Percentiles rank a stretch among this genome's conserved stretches.
Conservation (phyloP, 2,113 vertebrate species). For the Machaerirhynchus nigripectus region DNA sequence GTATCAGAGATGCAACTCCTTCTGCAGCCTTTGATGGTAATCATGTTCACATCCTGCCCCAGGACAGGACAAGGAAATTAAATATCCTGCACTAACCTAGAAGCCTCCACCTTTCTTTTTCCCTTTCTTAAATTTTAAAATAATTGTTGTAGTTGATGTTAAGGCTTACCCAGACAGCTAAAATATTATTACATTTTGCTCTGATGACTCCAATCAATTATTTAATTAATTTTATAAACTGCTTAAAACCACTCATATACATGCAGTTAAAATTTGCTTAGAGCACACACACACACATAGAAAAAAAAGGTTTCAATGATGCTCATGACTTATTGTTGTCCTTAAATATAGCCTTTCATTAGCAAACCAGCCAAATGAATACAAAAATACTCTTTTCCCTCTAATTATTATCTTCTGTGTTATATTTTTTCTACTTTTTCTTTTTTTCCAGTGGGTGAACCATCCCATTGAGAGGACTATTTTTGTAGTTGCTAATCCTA, state of each 20-base stretch:
- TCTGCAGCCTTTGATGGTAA: not conserved
- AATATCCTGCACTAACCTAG: not conserved
- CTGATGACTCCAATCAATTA: not conserved
- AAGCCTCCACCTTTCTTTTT: not conserved
- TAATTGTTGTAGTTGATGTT: not conserved
- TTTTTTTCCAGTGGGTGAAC: not conserved
- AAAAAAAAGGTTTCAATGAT: not conserved
- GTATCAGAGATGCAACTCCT: not conserved
- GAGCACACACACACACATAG: not conserved
- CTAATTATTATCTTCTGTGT: not conserved
- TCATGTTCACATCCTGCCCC: not conserved
- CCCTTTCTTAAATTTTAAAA: not conserved
- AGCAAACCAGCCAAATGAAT: not conserved
- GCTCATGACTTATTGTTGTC: not conserved
- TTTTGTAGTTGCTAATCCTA: not conserved
- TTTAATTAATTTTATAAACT: not conserved
- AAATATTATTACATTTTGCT: not conserved
- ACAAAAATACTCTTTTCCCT: not conserved
- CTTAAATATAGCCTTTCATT: not conserved
- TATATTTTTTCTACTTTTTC: not conserved
- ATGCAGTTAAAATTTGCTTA: not conserved
- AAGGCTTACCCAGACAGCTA: not conserved
- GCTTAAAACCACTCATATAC: not conserved
- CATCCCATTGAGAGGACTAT: not conserved
- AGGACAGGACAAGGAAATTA: not conserved